Percentiles rank a stretch among this genome's conserved stretches.
phyloP scores from a whole-genome alignment of 2,113 vertebrate genomes.

The Bucco capensis region DNA sequence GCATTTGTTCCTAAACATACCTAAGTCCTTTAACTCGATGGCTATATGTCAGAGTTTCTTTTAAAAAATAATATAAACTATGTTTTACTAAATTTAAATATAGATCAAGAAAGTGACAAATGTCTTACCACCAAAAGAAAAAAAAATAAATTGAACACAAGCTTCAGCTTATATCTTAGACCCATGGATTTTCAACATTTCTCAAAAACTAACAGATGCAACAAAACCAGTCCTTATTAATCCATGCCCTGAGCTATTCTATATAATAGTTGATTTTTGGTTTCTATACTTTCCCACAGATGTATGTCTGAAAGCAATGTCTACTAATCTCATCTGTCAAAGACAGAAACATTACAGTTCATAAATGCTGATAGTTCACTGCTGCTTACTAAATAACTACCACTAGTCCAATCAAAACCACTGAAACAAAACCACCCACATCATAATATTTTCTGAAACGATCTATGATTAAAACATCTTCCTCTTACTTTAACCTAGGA shows the following conservation, averaged over 20 bases:
- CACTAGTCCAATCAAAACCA: not conserved
- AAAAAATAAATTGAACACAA: not conserved
- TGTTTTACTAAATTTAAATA: not conserved
- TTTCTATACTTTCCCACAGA: not conserved
- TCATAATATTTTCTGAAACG: not conserved
- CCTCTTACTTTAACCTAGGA: not conserved
- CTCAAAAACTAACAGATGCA: not conserved
- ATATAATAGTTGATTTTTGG: not conserved
- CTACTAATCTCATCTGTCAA: not conserved
- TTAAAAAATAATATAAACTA: not conserved
- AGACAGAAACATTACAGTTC: not conserved
- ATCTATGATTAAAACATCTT: not conserved
- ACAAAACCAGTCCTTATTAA: not conserved
- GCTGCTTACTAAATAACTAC: not conserved
- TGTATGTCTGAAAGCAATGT: not conserved
- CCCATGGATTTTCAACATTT: not conserved
- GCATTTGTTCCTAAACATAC: not conserved
- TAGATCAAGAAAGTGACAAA: not conserved
- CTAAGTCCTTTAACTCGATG: not conserved
- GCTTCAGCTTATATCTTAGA: not conserved
- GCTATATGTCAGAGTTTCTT: not conserved
- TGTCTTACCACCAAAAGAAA: not conserved
- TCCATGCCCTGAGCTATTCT: not conserved
- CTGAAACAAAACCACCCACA: not conserved
- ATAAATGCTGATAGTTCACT: not conserved